Base-by-base conservation (phyloP, 1,140 invertebrate genomes). In the Palaemon carinicauda region DNA sequence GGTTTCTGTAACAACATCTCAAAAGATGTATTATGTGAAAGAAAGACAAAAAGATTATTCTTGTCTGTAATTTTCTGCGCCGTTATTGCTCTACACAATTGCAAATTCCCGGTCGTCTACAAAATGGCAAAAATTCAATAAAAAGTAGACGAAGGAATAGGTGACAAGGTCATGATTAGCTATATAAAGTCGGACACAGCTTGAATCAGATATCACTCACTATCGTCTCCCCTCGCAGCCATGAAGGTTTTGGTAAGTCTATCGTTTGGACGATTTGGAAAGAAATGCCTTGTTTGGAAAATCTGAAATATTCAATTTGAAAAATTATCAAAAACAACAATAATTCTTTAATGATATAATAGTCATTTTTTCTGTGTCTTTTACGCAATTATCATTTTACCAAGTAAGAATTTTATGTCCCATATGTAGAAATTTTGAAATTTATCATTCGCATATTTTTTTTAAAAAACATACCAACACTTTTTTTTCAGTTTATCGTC, bases 401-500 rank as follows among this genome's bases (percentile, higher is more conserved):
- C n/a, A n/a, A 65, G n/a, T 27, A 10, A 3, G 17, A n/a, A n/a
- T n/a, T n/a, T n/a, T n/a, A 4, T 60, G 21, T 60, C n/a, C 19
- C 3, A 3, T 60, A 3, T 60, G 2, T 14, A 3, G 5, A 14
- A 60, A 60, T 60, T 15, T 7, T 10, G 17, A 60, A 5, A 60
- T 60, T 60, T 0, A 0, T 7, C 5, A 9, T 3, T 65, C 14
- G 17, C 0, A 14, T n/a, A 7, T 0, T 0, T 14, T 0, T 27
- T 24, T 24, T 12, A n/a, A 69, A 69, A n/a, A n/a, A n/a, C n/a
- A n/a, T n/a, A n/a, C n/a, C n/a, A n/a, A n/a, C n/a, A n/a, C 14
- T 50, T 60, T 9, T n/a, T n/a, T n/a, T n/a, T n/a, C 82, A 87
- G 84, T 10, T 80, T 17, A 41, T 65, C 27, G 52, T 87, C 77